Base-by-base conservation (phyloP, 1,140 invertebrate species). In the Hyles euphorbiae region DNA sequence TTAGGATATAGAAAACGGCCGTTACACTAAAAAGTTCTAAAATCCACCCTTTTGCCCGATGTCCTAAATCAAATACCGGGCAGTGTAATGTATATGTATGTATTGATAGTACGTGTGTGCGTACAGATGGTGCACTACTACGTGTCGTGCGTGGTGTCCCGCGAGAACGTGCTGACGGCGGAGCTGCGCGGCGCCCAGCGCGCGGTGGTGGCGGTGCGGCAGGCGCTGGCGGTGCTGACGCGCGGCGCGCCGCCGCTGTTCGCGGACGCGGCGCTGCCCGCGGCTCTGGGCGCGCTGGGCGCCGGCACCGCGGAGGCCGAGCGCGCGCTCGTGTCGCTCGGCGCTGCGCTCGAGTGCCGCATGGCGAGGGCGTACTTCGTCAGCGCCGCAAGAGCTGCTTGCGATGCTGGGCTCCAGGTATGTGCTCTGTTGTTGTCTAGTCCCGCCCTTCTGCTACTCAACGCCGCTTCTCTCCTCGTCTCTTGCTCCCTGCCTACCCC, bases 371-470 rank as follows among this genome's bases (percentile, higher is more conserved):
- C 93, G 2, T 94, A 96, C 80, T 97, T 97, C 79, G 90, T 94
- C 61, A 91, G 92, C 49, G 95, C 93, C 10, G 92, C 95, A 3
- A 90, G 93, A 49, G 94, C 94, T 8, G 91, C 95, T 2, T 98
- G 96, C 81, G 94, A 96, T 73, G 92, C 94, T 11, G 95, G 95
- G 52, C 75, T 98, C 81, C 92, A 93, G 76, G 96, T 97, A 55
- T 3, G 11, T 8, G 1, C 4, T 22, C 36, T 2, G 8, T 8
- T 5, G 22, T 22, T 22, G 0, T 2, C 22, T 2, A 22, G 2
- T 22, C 2, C 22, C 2, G 22, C 22, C 22, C 22, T 2, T 22
- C 22, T 22, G 22, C 22, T 2, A 22, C 22, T 22, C 2, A 22
- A 22, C 22, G 1, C 22, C 22, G 22, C 22, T 22, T 22, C 22